Conservation (phyloP, 2,888 invertebrate genomes). For the Drosophila greeni region DNA sequence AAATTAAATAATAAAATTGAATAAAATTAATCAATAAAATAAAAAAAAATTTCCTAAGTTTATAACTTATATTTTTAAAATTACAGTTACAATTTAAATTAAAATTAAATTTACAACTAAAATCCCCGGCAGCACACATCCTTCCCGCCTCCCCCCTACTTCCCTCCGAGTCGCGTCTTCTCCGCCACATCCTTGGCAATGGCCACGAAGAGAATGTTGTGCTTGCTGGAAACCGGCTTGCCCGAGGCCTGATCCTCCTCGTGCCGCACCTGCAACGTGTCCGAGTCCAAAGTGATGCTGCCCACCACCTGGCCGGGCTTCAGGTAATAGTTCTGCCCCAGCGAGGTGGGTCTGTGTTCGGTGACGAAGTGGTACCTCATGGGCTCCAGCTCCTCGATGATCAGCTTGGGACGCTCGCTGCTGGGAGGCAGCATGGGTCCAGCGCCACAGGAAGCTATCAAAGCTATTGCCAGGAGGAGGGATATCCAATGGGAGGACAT, state of each 20-base stretch:
- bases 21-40: no score
- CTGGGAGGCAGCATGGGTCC: background rate
- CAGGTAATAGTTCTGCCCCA: slow-evolving; percentile 70
- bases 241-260: slow-evolving; percentile 39
- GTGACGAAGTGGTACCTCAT: slow-evolving; percentile 62
- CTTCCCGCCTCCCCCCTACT: background rate
- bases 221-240: slow-evolving; percentile 57
- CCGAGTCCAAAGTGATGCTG: slow-evolving; percentile 56
- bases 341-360: slow-evolving; percentile 64
- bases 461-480: background rate
- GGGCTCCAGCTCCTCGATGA: slow-evolving; percentile 39
- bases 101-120: background rate
- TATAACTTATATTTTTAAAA: background rate
- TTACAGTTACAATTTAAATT: background rate
- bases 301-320: slow-evolving; percentile 73
- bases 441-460: slow-evolving; percentile 1
- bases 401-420: slow-evolving; percentile 21
- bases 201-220: slow-evolving; percentile 70
- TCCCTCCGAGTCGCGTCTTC: background rate
- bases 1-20: background rate
- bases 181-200: slow-evolving; percentile 28
- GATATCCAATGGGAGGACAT: slow-evolving; percentile 11
- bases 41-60: no score
- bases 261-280: slow-evolving; percentile 50
- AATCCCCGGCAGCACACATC: background rate